A percentile compares a stretch with the other conserved stretches of the same genome.
Evolutionary conservation across 2,888 invertebrate genomes (phyloP).

Genomic region (Pristionchus maxplancki): DNA sequence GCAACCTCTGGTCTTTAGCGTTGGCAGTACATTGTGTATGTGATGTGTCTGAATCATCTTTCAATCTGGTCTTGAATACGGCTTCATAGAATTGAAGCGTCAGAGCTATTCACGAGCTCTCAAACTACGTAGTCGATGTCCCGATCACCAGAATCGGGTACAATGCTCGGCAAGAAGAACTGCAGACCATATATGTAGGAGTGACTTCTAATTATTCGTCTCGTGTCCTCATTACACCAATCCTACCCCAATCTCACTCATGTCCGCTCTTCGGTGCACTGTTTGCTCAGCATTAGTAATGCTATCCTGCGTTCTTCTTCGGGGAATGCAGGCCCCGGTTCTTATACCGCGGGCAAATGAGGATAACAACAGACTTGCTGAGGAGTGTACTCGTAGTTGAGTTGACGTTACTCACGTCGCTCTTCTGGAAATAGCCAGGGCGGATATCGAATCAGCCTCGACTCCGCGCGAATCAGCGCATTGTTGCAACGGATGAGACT

Average conservation of each 20-base stretch:
- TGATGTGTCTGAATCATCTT: neutral
- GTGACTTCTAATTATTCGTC: too few species aligned
- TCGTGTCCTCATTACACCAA: neutral
- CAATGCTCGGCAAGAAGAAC: neutral
- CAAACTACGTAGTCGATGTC: neutral
- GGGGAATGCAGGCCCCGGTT: neutral
- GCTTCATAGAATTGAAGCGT: neutral
- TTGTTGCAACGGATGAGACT: neutral
- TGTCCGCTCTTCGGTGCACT: neutral
- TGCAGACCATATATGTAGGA: too few species aligned
- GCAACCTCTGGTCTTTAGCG: neutral
- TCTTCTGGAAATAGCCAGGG: neutral
- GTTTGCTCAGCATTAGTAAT: slow-evolving; percentile 19
- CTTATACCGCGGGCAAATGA: neutral
- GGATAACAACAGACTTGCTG: neutral
- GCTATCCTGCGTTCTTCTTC: slow-evolving; percentile 12
- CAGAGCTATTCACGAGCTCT: neutral
- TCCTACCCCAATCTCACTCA: neutral
- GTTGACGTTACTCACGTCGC: neutral
- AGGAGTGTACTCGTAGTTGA: neutral
- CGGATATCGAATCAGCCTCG: slow-evolving; percentile 11
- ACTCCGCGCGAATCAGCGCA: neutral
- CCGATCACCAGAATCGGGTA: too few species aligned
- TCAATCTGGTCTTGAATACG: neutral
- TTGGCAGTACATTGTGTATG: neutral